These are phyloP conservation scores for Melanchra persicariae DNA, from an alignment of 2,888 invertebrate species.

Conservation along the genomic window DNA sequence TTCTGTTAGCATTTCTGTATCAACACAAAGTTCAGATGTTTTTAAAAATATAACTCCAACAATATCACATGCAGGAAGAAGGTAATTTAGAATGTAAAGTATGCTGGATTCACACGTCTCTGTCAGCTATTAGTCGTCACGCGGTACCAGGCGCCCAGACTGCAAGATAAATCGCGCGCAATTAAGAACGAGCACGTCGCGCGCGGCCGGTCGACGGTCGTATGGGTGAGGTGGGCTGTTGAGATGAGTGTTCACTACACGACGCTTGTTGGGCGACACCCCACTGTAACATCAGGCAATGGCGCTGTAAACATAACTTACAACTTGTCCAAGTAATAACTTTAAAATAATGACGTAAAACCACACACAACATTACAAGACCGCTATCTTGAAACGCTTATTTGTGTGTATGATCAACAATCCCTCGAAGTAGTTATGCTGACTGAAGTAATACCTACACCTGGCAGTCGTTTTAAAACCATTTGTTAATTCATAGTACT, in stretches of 20 bases:
- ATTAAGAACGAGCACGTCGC: constrained; percentile 39
- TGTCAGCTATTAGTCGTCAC: constrained; percentile 30
- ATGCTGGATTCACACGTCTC: constrained; percentile 1
- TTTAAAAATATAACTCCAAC: not conserved
- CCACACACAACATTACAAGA: not conserved
- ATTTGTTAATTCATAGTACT: no score
- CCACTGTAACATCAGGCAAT: constrained; percentile 5
- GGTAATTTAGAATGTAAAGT: constrained; percentile 17
- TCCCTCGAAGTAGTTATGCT: no score
- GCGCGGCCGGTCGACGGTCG: constrained; percentile 1
- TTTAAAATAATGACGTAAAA: not conserved
- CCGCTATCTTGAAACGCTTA: not conserved
- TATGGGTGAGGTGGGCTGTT: not conserved
- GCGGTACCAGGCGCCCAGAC: constrained; percentile 23
- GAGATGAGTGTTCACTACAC: constrained; percentile 3
- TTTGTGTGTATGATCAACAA: not conserved
- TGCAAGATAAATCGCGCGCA: constrained; percentile 31
- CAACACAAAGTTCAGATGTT: not conserved
- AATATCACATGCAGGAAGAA: constrained; percentile 25
- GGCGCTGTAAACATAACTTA: not conserved
- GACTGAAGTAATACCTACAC: no score
- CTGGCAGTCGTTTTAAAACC: no score
- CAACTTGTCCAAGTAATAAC: no score
- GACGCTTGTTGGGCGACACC: not conserved
- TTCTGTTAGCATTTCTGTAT: not conserved